Evolutionary conservation across 2,888 invertebrate species (phyloP), one percentile per base, ranked within the genome.

Genomic region (Corbicula japonica): DNA sequence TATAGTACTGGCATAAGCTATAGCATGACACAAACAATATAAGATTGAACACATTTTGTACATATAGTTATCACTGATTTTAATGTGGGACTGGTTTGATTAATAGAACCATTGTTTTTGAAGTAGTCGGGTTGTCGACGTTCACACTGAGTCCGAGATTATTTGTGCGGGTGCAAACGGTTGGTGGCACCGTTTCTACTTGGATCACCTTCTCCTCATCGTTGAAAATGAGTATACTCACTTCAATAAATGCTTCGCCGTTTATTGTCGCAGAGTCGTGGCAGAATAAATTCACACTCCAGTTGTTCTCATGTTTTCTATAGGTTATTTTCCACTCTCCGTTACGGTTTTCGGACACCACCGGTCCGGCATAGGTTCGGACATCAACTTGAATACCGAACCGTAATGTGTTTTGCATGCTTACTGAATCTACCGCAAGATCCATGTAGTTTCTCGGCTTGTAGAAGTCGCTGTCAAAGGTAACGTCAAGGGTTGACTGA

Each of bases 251-350:
- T 1, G 92, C 92, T 74, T 93, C 92, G 0, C 90, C 92, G 30
- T 90, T 89, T 30, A 92, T 85, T 56, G 91, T 88, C 4, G 92
- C 92, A 0, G 92, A 90, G 34, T 93, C 93, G 44, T 92, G 91
- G 75, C 92, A 91, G 80, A 91, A 92, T n/a, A 93, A 83, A 86
- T 92, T 92, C 41, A 93, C 77, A 0, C 87, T 88, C 92, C 93
- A 93, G 44, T 30, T 61, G 44, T 92, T 91, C 32, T 89, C 91
- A 48, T 88, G 88, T 72, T 93, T 93, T 34, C 93, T 84, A 86
- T 93, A 93, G 2, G 92, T 93, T 38, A 93, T 91, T 80, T 93
- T 93, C 93, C 93, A 93, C 61, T 93, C 93, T 0, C 92, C 93
- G 34, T 91, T 92, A 1, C 89, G 81, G 15, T 73, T 71, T 38